Evolutionary conservation across 2,888 invertebrate species (phyloP).

Genomic region (Amblyteles armatorius): DNA sequence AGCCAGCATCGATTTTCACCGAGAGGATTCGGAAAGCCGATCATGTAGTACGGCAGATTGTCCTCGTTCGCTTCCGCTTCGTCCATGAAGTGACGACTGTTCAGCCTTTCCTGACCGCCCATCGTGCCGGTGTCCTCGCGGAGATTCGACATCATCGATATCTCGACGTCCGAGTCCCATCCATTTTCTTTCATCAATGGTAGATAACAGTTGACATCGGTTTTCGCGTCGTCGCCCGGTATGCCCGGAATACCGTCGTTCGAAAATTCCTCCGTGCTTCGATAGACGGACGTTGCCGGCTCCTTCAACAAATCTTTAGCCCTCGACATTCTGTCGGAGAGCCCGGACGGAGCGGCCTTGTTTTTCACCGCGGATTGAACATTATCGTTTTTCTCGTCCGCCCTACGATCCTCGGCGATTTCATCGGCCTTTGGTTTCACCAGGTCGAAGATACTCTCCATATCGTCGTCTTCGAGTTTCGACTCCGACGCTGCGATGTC

Average conservation of each 20-base stretch:
- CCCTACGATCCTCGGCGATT: too few relatives aligned
- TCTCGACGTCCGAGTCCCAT: slow-evolving; percentile 61
- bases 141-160: slow-evolving; percentile 42
- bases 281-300: background rate
- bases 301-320: slow-evolving; percentile 12
- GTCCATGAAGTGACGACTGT: slow-evolving; percentile 6
- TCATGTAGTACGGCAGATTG: slow-evolving; percentile 73
- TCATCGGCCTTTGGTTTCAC: background rate
- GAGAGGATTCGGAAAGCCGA: slow-evolving; percentile 80
- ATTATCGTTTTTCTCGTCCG: background rate
- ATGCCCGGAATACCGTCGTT: slow-evolving; percentile 49
- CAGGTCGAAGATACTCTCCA: background rate
- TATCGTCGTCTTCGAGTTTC: background rate
- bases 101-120: background rate
- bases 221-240: slow-evolving; percentile 21
- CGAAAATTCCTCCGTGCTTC: slow-evolving; percentile 24
- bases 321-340: slow-evolving; percentile 2
- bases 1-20: slow-evolving; percentile 81
- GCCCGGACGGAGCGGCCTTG: background rate
- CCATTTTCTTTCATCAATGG: slow-evolving; percentile 51
- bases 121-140: background rate
- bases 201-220: slow-evolving; percentile 4
- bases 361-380: background rate
- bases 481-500: background rate
- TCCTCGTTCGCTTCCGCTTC: slow-evolving; percentile 46